Evolutionary conservation across 2,113 vertebrate genomes (phyloP).

Genomic region (Stomatorhinus ivindoensis): DNA sequence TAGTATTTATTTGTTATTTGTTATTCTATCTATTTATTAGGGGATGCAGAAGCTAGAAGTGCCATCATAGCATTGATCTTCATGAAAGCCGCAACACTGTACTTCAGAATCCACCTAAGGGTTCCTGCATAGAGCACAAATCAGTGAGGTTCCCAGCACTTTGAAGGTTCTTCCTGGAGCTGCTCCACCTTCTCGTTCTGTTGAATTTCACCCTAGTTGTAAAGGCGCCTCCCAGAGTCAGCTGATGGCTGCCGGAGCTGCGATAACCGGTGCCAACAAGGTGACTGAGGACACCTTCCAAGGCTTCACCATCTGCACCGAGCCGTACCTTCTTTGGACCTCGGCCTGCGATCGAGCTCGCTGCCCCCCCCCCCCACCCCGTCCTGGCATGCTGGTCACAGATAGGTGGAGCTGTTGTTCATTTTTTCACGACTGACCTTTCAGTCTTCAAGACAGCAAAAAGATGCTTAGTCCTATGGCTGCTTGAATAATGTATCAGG

Average conservation of each 20-base stretch:
- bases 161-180: background rate
- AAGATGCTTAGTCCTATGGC: background rate
- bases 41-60: background rate
- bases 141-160: background rate
- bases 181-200: background rate
- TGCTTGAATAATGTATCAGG: background rate
- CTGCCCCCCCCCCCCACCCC: background rate
- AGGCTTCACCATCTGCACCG: background rate
- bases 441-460: background rate
- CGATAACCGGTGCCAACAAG: background rate
- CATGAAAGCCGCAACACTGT: background rate
- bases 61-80: background rate
- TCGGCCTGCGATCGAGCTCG: background rate
- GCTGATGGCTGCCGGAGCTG: background rate
- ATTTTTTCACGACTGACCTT: background rate
- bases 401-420: background rate
- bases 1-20: background rate
- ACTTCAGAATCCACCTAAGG: background rate
- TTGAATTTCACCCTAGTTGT: background rate
- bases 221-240: background rate
- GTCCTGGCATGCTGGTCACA: background rate
- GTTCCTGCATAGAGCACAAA: background rate
- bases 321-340: background rate
- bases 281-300: background rate
- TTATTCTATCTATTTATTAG: background rate